phyloP scores from a whole-genome alignment of 2,888 invertebrate genomes.

The Tenthredo notha region DNA sequence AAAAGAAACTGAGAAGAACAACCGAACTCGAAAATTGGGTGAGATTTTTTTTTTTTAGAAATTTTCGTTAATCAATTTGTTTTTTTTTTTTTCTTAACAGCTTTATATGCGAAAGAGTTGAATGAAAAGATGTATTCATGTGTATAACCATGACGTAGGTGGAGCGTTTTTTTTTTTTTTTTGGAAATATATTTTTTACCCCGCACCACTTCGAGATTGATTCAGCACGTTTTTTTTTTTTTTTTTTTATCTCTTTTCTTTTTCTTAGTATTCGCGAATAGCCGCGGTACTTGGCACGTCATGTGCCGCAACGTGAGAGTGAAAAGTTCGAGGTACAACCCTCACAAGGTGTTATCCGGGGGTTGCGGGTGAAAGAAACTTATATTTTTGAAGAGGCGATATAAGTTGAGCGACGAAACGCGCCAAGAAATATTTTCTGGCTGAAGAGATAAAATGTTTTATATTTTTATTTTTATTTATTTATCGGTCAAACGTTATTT shows the following conservation, averaged over 20 bases:
- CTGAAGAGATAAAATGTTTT: not conserved
- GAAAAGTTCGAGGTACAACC: slow-evolving; percentile 8
- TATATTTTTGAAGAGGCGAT: not conserved
- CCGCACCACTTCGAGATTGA: not conserved
- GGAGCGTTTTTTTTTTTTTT: not conserved
- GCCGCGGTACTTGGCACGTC: not conserved
- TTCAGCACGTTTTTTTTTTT: not conserved
- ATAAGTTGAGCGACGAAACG: not conserved
- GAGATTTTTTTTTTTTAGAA: not conserved
- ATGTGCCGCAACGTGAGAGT: slow-evolving; percentile 15
- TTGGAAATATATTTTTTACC: not conserved
- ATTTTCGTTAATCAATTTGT: not conserved
- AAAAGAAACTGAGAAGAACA: not conserved
- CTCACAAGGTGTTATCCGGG: not conserved
- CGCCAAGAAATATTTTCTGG: not conserved
- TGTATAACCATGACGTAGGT: not conserved
- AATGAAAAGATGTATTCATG: not conserved
- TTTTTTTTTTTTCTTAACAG: too few relatives aligned
- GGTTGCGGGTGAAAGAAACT: not conserved
- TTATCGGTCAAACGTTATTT: not conserved
- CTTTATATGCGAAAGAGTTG: not conserved
- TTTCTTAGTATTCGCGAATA: not conserved
- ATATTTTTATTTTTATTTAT: not conserved
- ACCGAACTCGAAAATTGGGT: not conserved
- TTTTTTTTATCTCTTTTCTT: not conserved